Base-by-base conservation (phyloP, 2,797 vertebrate species). In the Apogon hyalosoma region DNA sequence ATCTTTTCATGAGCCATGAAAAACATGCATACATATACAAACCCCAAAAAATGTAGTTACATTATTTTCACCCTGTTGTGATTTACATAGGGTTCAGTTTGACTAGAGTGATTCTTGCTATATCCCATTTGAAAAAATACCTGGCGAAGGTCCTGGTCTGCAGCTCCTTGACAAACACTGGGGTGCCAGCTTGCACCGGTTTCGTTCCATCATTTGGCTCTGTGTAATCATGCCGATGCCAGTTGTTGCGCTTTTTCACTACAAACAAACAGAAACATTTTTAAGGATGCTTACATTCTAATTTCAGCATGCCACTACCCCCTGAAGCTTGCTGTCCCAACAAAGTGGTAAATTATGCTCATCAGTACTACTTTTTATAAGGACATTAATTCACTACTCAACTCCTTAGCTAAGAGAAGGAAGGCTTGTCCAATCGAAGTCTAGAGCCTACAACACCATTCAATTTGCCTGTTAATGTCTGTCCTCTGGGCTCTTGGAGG, bases 241-340 rank as follows among this genome's bases (percentile, higher is more conserved):
- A 98, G 91, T 99, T 99, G 82, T 94, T 95, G 65, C 97, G 94
- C 88, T 92, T 96, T 88, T 99, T 99, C 96, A 99, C 98, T 99
- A 63, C 0, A 86, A 46, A 87, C 62, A 69, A 74, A 68, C 9
- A 19, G 6, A 62, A 0, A 64, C 1, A 56, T 38, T 40, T 75
- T 79, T 8, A 61, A 0, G 12, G 39, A 6, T 7, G 48, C 40
- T 12, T 71, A 43, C 0, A 0, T n/a, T 62, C 21, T 11, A 51
- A 68, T 36, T 54, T 33, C 3, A 63, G 70, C 11, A n/a, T 12
- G 31, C 41, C 18, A 1, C 19, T 12, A 13, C 41, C 46, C 60
- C 63, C 36, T 50, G 31, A 58, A 50, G 46, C 28, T 24, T 8
- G 15, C 42, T 39, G 24, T 42, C n/a, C 21, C 60, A 51, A 52